A percentile compares a stretch with the other conserved stretches of the same genome.
These are phyloP conservation scores for Venustaconcha ellipsiformis DNA, from an alignment of 1,140 invertebrate species.

Conservation along the genomic window DNA sequence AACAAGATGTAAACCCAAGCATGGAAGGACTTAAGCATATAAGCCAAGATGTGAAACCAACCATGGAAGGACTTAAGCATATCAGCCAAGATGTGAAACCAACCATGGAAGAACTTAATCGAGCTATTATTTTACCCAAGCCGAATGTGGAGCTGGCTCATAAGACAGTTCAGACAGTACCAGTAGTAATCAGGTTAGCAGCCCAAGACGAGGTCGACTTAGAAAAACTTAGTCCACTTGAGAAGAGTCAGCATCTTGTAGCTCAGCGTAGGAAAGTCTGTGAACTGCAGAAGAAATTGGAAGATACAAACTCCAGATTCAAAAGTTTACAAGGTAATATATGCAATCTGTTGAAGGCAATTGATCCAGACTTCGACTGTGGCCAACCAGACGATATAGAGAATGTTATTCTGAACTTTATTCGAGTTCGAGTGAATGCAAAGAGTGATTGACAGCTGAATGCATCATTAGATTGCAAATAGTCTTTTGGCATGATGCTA, in stretches of 20 bases:
- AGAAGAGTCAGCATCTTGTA: constrained; percentile 17
- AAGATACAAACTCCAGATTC: constrained; percentile 10
- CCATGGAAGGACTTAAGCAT: too few relatives aligned
- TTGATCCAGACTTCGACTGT: constrained; percentile 27
- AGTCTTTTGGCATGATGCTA: too few relatives aligned
- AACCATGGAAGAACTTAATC: too few relatives aligned
- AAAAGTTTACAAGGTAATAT: constrained; percentile 22
- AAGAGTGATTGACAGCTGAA: too few relatives aligned
- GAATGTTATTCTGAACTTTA: constrained; percentile 29
- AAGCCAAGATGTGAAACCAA: too few relatives aligned
- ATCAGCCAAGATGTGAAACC: too few relatives aligned
- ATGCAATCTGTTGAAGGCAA: constrained; percentile 23
- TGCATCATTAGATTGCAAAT: too few relatives aligned
- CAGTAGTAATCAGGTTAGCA: constrained; percentile 24
- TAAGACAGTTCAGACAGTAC: constrained; percentile 20
- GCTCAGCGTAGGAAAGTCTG: constrained; percentile 16
- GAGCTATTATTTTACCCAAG: not conserved
- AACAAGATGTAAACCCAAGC: too few relatives aligned
- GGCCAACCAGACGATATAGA: constrained; percentile 31
- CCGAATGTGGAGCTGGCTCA: constrained; percentile 17
- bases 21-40: too few relatives aligned
- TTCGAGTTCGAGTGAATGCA: constrained; percentile 6
- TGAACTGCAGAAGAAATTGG: constrained; percentile 11
- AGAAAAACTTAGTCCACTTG: constrained; percentile 15
- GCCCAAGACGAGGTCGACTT: constrained; percentile 24